These are phyloP conservation scores for Scytalopus superciliaris DNA, from an alignment of 2,113 vertebrate genomes.

Conservation along the genomic window DNA sequence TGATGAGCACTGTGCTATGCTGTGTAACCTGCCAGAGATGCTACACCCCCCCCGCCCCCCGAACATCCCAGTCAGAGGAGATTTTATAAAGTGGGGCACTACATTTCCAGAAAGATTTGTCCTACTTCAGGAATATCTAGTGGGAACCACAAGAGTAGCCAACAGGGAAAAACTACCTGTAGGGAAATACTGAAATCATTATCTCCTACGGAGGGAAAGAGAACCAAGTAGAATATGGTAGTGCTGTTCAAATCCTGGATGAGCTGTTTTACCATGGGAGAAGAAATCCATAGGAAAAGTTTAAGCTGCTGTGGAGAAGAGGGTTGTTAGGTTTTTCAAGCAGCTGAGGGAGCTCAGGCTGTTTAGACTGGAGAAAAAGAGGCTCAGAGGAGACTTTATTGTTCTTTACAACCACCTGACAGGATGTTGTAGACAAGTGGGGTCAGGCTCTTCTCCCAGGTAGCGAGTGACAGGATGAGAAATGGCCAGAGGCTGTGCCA, in stretches of 20 bases:
- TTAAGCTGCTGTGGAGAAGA: neutral
- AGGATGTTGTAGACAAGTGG: neutral
- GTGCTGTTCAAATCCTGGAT: neutral
- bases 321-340: neutral
- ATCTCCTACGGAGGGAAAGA: neutral
- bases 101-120: neutral
- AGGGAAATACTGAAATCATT: neutral
- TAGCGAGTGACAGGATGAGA: neutral
- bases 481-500: accelerated
- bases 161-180: neutral
- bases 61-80: neutral
- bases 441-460: neutral
- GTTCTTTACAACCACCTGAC: neutral
- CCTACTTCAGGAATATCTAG: neutral
- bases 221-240: accelerated
- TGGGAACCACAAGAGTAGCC: neutral
- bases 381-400: neutral
- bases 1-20: neutral
- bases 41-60: neutral
- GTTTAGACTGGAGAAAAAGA: neutral
- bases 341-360: neutral
- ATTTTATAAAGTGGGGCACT: conserved; percentile 13
- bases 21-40: neutral
- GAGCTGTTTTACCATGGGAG: neutral
- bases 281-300: neutral